Evolutionary conservation across 2,888 invertebrate species (phyloP), one percentile per base, ranked within the genome.

Genomic region (Andrena haemorrhoa): DNA sequence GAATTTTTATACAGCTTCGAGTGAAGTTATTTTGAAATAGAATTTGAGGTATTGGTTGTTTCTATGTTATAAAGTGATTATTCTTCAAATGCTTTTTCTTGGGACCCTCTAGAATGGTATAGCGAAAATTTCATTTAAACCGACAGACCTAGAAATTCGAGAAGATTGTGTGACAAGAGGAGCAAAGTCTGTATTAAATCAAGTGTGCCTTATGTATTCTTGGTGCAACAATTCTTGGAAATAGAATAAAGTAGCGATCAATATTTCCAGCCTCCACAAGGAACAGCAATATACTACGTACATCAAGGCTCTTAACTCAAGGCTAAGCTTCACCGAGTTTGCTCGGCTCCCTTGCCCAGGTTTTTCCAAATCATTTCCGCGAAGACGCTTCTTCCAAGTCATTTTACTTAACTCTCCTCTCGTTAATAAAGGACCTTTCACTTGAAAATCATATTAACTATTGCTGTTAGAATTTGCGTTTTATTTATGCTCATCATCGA

Each of bases 221-320:
- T 12, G 16, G 16, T 61, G 10, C 10, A 68, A 60, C 51, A 68
- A 78, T 65, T 75, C 77, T 61, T 8, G 16, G 12, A 26, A 29
- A 65, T 47, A n/a, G 56, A 49, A 68, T 16, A 49, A 56, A 64
- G 6, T 6, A 5, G 41, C 64, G 75, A 85, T 85, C 83, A 85
- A 87, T 87, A 83, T 77, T 71, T 65, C 60, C 71, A 73, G 41
- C 47, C 61, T 82, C 63, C 29, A 56, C 61, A n/a, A 53, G 29
- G 33, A 74, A 64, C 35, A 56, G 20, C 53, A 71, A 85, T 83
- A 47, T 79, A 41, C 41, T 41, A 16, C 64, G 79, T 41, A 16
- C 64, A 82, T 68, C 69, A 69, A 76, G 66, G 77, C 66, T 60
- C 49, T 51, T 35, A n/a, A 56, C 49, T 73, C 74, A 75, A 66